Evolutionary conservation across 2,113 vertebrate species (phyloP).

Genomic region (Dendrocopos noguchii): DNA sequence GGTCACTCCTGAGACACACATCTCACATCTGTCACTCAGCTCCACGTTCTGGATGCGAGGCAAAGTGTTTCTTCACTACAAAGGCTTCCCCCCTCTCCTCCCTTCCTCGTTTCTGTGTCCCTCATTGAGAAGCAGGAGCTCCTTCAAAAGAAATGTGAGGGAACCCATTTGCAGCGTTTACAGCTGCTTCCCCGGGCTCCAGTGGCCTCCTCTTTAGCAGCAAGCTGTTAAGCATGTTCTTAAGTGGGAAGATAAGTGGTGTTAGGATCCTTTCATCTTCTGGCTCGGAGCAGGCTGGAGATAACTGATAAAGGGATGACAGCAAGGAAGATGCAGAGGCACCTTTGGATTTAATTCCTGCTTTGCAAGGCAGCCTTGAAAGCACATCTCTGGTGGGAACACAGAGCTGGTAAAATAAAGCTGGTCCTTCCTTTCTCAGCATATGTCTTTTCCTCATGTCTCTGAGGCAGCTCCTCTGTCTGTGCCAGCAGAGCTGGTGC

Average conservation of each 20-base stretch:
- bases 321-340: conserved; percentile 14
- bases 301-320: conserved; percentile 45
- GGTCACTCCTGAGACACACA: neutral
- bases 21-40: conserved; percentile 23
- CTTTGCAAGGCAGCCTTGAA: conserved; percentile 50
- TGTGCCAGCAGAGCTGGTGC: conserved; percentile 43
- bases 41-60: neutral
- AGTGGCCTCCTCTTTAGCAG: conserved; percentile 20
- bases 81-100: neutral
- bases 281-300: conserved; percentile 46
- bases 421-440: conserved; percentile 47
- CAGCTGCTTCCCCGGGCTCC: neutral
- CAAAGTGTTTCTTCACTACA: neutral
- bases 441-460: conserved; percentile 55
- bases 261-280: conserved; percentile 52
- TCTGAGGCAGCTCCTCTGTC: neutral
- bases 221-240: conserved; percentile 52
- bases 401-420: conserved; percentile 63
- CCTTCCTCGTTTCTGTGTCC: neutral
- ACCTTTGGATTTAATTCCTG: conserved; percentile 60
- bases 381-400: conserved; percentile 51
- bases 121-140: neutral
- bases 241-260: conserved; percentile 58
- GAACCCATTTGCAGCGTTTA: conserved; percentile 48
- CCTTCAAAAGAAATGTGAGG: neutral